These are phyloP conservation scores for Dryadula phaetusa DNA, from an alignment of 2,888 invertebrate species.

Conservation along the genomic window DNA sequence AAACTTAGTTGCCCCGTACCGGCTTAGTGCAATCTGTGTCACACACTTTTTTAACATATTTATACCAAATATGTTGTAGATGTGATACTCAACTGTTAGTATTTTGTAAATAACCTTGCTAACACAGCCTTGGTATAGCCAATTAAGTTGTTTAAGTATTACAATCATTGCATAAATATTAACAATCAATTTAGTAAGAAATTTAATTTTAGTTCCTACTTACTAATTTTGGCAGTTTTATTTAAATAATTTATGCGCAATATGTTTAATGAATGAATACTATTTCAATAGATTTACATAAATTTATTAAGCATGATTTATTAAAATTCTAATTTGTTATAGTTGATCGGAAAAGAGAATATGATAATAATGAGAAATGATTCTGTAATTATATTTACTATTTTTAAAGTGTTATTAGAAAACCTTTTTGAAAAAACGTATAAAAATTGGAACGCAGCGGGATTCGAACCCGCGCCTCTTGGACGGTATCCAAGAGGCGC, in stretches of 20 bases:
- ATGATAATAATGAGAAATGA: no score
- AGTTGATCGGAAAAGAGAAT: no score
- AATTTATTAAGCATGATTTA: conserved; percentile 2
- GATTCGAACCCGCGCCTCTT: no score
- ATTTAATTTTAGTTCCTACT: neutral
- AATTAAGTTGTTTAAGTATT: neutral
- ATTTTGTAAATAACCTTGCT: conserved; percentile 33
- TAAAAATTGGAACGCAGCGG: no score
- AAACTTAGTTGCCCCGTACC: conserved; percentile 16
- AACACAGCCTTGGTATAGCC: conserved; percentile 19
- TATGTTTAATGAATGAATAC: neutral
- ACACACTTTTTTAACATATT: conserved; percentile 28
- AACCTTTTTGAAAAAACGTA: no score
- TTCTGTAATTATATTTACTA: no score
- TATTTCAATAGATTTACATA: conserved; percentile 8
- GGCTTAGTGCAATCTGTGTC: conserved; percentile 26
- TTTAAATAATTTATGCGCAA: neutral
- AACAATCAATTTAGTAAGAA: neutral
- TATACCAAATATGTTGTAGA: conserved; percentile 27
- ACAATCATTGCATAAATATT: conserved; percentile 3
- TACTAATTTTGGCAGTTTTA: neutral
- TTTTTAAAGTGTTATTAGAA: no score
- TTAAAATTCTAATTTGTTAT: no score
- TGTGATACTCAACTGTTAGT: conserved; percentile 27
- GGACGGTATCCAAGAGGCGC: no score